Base-by-base conservation (phyloP, 35 echinoderm and acorn worm genomes). In the Patiria miniata region DNA sequence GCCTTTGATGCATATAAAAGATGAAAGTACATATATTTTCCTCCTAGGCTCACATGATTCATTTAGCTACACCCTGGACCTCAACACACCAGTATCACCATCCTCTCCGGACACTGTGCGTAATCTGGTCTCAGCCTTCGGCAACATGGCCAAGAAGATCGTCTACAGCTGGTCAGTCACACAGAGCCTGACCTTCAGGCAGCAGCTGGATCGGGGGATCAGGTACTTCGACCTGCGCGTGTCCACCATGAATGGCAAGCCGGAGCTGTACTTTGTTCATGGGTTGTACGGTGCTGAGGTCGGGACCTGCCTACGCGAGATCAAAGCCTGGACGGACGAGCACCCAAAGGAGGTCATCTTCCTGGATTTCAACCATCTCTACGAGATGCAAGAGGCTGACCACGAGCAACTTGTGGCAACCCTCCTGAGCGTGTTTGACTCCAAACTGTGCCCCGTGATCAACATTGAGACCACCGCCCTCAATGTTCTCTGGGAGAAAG, bases 81-180 rank as follows among this genome's bases (percentile, higher is more conserved):
- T 37, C 1, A 83, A 61, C 8, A 91, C 88, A 53, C 44, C 79
- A 10, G 93, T 95, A 1, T 58, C 93, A 28, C 73, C 93, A n/a
- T 69, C 88, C 28, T 87, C 93, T 32, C 93, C 93, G 57, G 93
- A 95, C 83, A 95, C 93, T 22, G 89, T 95, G 9, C 83, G 93
- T 3, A 95, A 95, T 60, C 79, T 95, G 0, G 88, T 95, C 1
- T 83, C 88, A 7, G 59, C 90, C 1, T 95, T 94, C 68, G 93
- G 93, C 38, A 60, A 86, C 39, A 55, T 79, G 23, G 93, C 93
- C 40, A 89, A 83, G 18, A 89, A 95, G 40, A 87, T 95, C 1
- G 85, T 95, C 52, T 50, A 83, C 83, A 95, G 61, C 37, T 95
- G 93, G 93, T 87, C 80, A 37, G 68, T 87, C 36, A 95, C 88